phyloP scores from a whole-genome alignment of 2,888 invertebrate species.

The Xestia rhomboidea region DNA sequence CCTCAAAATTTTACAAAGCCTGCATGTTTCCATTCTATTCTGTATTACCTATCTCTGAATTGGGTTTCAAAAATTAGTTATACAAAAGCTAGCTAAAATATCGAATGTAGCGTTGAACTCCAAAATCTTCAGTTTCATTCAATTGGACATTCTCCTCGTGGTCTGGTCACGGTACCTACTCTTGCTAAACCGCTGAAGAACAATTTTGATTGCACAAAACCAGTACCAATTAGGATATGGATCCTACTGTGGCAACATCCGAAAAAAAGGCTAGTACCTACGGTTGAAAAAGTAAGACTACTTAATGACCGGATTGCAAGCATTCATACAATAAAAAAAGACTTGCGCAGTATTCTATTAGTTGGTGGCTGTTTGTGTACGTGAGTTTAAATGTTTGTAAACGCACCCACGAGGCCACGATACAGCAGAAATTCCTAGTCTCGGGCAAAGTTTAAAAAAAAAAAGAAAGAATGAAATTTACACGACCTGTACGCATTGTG shows the following conservation, averaged over 20 bases:
- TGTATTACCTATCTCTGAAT: not conserved
- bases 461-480: not conserved
- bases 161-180: not conserved
- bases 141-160: not conserved
- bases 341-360: slow-evolving; percentile 26
- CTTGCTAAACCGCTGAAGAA: not conserved
- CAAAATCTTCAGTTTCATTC: not conserved
- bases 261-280: slow-evolving; percentile 10
- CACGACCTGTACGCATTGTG: slow-evolving; percentile 29
- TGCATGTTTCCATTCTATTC: not conserved
- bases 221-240: slow-evolving; percentile 8
- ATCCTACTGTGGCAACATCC: slow-evolving; percentile 12
- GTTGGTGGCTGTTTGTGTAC: not conserved
- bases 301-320: slow-evolving; percentile 23
- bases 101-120: not conserved
- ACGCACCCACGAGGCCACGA: not conserved
- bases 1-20: not conserved
- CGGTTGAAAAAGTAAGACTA: slow-evolving; percentile 8
- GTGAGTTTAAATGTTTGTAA: not conserved
- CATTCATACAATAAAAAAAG: slow-evolving; percentile 11
- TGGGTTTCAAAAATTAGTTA: not conserved
- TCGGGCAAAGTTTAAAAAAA: too few relatives aligned
- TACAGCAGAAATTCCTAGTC: not conserved
- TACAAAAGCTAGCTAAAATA: not conserved
- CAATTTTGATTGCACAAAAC: slow-evolving; percentile 4